These are phyloP conservation scores for Rhynchomys soricoides DNA, from an alignment of 2,113 vertebrate genomes.

Conservation along the genomic window DNA sequence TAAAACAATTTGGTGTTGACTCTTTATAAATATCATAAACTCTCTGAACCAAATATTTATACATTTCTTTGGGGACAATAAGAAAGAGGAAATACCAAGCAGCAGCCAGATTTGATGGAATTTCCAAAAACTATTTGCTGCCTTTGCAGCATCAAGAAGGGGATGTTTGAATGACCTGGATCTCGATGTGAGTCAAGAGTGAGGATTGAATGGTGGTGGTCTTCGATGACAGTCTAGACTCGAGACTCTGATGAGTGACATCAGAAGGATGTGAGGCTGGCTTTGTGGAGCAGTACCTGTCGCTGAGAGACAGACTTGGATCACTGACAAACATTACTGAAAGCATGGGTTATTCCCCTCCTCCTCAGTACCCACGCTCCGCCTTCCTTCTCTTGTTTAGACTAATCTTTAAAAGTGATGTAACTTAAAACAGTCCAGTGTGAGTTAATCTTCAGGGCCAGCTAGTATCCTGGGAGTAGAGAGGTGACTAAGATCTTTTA, in stretches of 20 bases:
- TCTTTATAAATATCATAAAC: not conserved
- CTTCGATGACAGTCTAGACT: not conserved
- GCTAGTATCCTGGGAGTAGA: slow-evolving; percentile 64
- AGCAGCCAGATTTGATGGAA: not conserved
- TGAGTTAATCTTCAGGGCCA: slow-evolving; percentile 76
- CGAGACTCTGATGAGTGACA: not conserved
- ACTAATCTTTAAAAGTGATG: slow-evolving; percentile 76
- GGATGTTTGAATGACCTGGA: not conserved
- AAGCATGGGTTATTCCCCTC: slow-evolving; percentile 79
- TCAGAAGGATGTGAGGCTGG: not conserved
- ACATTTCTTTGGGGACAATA: not conserved
- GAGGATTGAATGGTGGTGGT: not conserved
- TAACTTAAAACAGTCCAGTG: slow-evolving; percentile 78
- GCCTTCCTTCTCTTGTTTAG: slow-evolving; percentile 82
- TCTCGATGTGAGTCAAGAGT: not conserved
- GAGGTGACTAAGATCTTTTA: slow-evolving; percentile 65
- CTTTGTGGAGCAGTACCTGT: slow-evolving; percentile 18
- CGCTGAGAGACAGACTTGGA: slow-evolving; percentile 36
- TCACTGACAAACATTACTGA: slow-evolving; percentile 56
- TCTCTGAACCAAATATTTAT: not conserved
- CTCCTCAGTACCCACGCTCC: slow-evolving; percentile 77
- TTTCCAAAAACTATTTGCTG: slow-evolving; percentile 30
- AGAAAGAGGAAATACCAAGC: not conserved
- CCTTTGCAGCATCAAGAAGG: slow-evolving; percentile 2
- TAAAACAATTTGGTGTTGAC: not conserved